Conservation (phyloP, 2,113 vertebrate species). For the Mionectes macconnelli region DNA sequence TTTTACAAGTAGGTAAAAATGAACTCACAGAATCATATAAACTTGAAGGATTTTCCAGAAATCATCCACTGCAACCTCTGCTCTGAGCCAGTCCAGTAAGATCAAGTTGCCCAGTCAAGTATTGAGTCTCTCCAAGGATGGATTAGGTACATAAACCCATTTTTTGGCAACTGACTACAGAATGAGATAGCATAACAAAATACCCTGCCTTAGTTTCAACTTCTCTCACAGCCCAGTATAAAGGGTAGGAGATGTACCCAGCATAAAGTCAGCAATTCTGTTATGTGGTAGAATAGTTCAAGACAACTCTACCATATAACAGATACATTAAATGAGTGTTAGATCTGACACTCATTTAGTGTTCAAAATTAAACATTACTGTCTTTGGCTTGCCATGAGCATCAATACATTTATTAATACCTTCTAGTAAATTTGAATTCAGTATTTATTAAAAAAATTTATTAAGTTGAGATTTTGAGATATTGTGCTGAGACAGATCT, state of each 20-base stretch:
- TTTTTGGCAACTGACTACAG: background rate
- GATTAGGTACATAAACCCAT: background rate
- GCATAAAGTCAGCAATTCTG: background rate
- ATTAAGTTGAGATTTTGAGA: background rate
- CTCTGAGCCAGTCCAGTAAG: background rate
- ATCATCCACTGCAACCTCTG: background rate
- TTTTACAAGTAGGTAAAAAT: background rate
- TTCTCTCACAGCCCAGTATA: background rate
- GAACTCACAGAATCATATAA: background rate
- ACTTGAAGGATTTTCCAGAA: background rate
- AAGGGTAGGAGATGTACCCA: background rate
- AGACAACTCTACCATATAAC: too few relatives aligned
- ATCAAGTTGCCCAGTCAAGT: background rate
- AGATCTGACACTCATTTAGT: background rate
- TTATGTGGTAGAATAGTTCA: background rate
- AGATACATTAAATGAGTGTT: too few relatives aligned
- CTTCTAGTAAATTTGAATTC: background rate
- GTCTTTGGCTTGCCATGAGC: background rate
- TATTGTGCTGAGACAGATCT: background rate
- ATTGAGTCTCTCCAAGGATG: background rate
- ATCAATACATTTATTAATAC: background rate
- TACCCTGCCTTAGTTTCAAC: background rate
- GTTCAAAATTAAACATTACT: background rate
- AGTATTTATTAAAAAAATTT: background rate
- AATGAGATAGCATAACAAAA: background rate